Base-by-base conservation (phyloP, 2,797 vertebrate genomes). In the Pangasius krempfi region DNA sequence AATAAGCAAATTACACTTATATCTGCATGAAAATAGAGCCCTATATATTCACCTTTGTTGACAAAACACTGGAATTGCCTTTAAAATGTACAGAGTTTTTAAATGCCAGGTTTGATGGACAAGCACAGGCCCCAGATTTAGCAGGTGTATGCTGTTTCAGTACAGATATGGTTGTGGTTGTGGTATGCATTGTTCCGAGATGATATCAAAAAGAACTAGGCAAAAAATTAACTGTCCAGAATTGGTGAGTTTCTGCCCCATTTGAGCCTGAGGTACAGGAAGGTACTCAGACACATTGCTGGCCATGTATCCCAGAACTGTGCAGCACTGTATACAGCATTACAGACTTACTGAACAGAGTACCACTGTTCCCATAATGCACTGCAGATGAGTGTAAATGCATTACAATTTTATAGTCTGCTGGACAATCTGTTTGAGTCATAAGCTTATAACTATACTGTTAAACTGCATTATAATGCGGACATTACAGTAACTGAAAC, bases 31-130 rank as follows among this genome's bases (percentile, higher is more conserved):
- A 30, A 83, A 68, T 25, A 22, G 4, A 68, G n/a, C 16, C 82
- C 64, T 68, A 84, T 85, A 85, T 88, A 84, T 90, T 87, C 56
- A 90, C 89, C 86, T 80, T 84, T 88, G 88, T 86, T 86, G 86
- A 89, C 54, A 73, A 89, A 90, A 88, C 44, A 85, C 66, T 33
- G 40, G 66, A 78, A n/a, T 76, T 58, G 13, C 68, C 14, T 70
- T 64, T 84, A 58, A 87, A 85, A 89, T 79, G 60, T 70, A 82
- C 84, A 91, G 84, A 82, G 50, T 14, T 88, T 82, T 85, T 80
- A 80, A 33, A 85, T 86, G 88, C 50, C 52, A 75, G 70, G 82
- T 70, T 79, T 88, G 37, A 89, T 44, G 76, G 81, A 89, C 88
- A 88, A 54, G 84, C 81, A 88, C 37, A 87, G 68, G n/a, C 84